Percentiles rank a stretch among this genome's conserved stretches.
These are phyloP conservation scores for Liasis olivaceus DNA, from an alignment of 2,797 vertebrate species.

Conservation along the genomic window DNA sequence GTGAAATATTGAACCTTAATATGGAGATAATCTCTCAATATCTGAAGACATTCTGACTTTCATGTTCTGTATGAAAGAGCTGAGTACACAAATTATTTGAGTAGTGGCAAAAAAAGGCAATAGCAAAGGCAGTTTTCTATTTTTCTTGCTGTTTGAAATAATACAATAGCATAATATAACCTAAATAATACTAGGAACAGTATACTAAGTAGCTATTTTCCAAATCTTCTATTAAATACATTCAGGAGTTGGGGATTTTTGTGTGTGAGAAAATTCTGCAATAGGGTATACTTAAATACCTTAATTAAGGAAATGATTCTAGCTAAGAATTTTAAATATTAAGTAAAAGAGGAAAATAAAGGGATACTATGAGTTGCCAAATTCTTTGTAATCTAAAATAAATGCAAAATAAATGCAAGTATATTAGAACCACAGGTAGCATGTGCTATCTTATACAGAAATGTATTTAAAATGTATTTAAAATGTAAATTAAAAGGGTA, in stretches of 20 bases:
- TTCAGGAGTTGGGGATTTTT: background rate
- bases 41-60: conserved; percentile 2
- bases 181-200: background rate
- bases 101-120: background rate
- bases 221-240: background rate
- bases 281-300: background rate
- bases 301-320: background rate
- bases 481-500: background rate
- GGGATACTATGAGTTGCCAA: background rate
- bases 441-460: background rate
- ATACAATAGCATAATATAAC: background rate
- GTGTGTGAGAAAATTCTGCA: background rate
- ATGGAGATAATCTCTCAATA: background rate
- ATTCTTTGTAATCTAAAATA: background rate
- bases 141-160: background rate
- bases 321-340: background rate
- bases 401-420: background rate
- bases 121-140: background rate
- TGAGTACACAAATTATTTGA: rapidly evolving
- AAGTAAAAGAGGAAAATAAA: background rate
- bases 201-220: rapidly evolving
- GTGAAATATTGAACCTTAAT: background rate
- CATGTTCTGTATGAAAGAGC: background rate
- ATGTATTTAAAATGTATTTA: background rate
- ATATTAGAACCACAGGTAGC: background rate